These are phyloP conservation scores for Bujurquina vittata DNA, from an alignment of 2,113 vertebrate genomes.

Conservation along the genomic window DNA sequence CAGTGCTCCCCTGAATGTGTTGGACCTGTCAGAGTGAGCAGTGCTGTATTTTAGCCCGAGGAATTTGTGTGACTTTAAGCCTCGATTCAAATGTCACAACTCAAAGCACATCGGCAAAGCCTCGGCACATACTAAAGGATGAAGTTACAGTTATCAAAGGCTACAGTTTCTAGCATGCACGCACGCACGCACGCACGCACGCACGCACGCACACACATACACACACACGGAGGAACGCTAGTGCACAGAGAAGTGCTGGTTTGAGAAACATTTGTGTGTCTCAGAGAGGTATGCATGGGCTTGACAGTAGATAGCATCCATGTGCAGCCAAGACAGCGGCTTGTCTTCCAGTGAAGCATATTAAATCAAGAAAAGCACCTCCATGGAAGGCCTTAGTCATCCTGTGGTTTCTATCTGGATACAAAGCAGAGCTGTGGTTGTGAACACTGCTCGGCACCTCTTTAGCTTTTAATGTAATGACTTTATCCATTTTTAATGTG, in stretches of 20 bases:
- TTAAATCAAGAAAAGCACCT: constrained; percentile 56
- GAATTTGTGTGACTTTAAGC: constrained; percentile 43
- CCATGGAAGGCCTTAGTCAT: constrained; percentile 53
- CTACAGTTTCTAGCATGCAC: not conserved
- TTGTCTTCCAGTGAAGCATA: constrained; percentile 51
- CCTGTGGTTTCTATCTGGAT: constrained; percentile 26
- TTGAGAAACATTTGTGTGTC: constrained; percentile 11
- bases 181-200: not conserved
- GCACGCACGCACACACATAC: not conserved
- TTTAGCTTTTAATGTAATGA: not conserved
- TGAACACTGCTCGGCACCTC: constrained; percentile 3
- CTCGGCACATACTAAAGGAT: constrained; percentile 14
- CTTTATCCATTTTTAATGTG: not conserved
- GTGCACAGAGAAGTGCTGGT: constrained; percentile 14
- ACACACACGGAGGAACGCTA: not conserved
- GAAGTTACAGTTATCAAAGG: not conserved
- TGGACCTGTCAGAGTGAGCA: constrained; percentile 14
- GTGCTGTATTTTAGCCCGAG: constrained; percentile 10
- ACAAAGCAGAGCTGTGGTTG: constrained; percentile 14
- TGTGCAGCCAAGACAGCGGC: constrained; percentile 30
- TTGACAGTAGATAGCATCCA: constrained; percentile 30
- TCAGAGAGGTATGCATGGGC: constrained; percentile 23
- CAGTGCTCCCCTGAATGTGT: not conserved
- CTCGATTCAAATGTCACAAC: constrained; percentile 54
- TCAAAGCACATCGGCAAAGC: constrained; percentile 29